Evolutionary conservation across 2,113 vertebrate species (phyloP), one percentile per base, ranked within the genome.

Genomic region (Tringa solitaria): DNA sequence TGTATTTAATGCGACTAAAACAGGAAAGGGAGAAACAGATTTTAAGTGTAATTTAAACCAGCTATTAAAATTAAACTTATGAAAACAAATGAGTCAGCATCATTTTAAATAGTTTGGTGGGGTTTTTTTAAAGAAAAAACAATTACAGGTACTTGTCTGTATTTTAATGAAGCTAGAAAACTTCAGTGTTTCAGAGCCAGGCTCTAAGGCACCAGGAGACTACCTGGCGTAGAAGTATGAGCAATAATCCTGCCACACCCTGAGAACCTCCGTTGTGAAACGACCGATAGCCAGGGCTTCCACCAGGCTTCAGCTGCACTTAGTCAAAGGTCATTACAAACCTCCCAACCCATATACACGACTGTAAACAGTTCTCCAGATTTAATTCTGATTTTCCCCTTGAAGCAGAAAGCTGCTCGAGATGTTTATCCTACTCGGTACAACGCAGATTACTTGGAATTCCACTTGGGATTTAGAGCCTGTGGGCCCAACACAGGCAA

Each of bases 281-380:
- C 9, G 32, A 41, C 53, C 35, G 63, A 82, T 23, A 59, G 94
- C 80, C 59, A 2, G 32, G 17, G 79, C 77, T 89, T 76, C 84
- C 94, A 63, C 35, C 1, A 2, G 61, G 76, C 61, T 56, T 84
- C 76, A 73, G 79, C 88, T 51, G 89, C 37, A 2, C 24, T 41
- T 6, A 92, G 96, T 54, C 97, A 98, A 98, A 98, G 97, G 97
- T 97, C 97, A 87, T 8, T 22, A 51, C 11, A 9, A 92, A 30
- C 85, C 63, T 67, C 21, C 56, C 89, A 81, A 26, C 85, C 90
- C 96, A 21, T 21, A 41, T 21, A 41, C 21, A 12, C 3, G 2
- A 1, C 64, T 5, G 61, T 28, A 59, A 33, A 27, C 45, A n/a
- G 41, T 37, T 69, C 85, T 63, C 24, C 32, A n/a, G 27, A 9